Base-by-base conservation (phyloP, 2,113 vertebrate genomes). In the Ramphastos sulfuratus region DNA sequence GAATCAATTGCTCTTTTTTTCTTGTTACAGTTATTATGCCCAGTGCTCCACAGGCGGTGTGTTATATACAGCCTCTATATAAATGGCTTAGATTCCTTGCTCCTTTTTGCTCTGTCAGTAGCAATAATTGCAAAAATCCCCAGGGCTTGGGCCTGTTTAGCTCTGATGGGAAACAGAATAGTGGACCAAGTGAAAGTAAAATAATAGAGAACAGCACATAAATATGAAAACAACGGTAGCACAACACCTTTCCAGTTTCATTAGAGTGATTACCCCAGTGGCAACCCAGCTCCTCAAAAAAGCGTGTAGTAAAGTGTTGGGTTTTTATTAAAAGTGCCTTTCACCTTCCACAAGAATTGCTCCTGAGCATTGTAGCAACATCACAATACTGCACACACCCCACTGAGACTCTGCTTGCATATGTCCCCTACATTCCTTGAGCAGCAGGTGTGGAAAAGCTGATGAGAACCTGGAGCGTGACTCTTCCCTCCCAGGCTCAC, bases 1-100 rank as follows among this genome's bases (percentile, higher is more conserved):
- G 95, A 91, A 93, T 91, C 95, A 92, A 92, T 87, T 89, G 79
- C 82, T 95, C 89, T 82, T 93, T 94, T 42, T 95, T 92, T 93
- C 89, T 92, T 37, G 87, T 94, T 93, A 73, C 5, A 23, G 91
- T 82, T 95, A 94, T 96, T 91, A 89, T 87, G 87, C 81, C 91
- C 82, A 80, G 84, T 67, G 94, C 64, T 93, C 67, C 87, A 63
- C 1, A 2, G 89, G 61, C 72, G 74, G 37, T 85, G 90, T 91
- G 80, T 86, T 91, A 77, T 69, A 64, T 56, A 72, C 54, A 88
- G 84, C 71, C 78, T 85, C 87, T 87, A 70, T 63, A 92, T 87
- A 82, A 95, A 92, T 37, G 0, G 71, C 87, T 92, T 55, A 80
- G 71, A 85, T 74, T 74, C 78, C 64, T 93, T 9, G 3, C 72